These are phyloP conservation scores for Chelonoidis abingdonii DNA, from an alignment of 2,113 vertebrate species.

Conservation along the genomic window DNA sequence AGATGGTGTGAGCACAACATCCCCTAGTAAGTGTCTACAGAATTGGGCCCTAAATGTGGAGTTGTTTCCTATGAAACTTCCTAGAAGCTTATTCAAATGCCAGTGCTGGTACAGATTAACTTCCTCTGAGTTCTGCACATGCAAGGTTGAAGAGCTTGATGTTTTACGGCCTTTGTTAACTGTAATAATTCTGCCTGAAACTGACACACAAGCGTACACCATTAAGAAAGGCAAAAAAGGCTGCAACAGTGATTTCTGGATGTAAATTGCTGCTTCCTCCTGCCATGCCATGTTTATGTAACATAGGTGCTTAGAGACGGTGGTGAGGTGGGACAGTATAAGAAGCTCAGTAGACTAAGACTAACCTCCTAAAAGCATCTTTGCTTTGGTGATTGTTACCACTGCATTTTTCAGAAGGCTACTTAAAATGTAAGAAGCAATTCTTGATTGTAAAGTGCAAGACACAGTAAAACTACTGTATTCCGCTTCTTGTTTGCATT, in stretches of 20 bases:
- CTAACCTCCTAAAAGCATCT: not conserved
- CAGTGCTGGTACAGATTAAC: not conserved
- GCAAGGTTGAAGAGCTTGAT: not conserved
- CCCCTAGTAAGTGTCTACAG: not conserved
- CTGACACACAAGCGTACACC: not conserved
- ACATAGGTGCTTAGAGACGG: not conserved
- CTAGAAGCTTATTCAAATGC: not conserved
- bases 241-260: not conserved
- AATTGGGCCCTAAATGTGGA: not conserved
- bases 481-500: not conserved
- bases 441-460: constrained; percentile 30
- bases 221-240: not conserved
- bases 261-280: not conserved
- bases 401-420: constrained; percentile 17
- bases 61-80: not conserved
- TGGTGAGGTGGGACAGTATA: not conserved
- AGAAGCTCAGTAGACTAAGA: not conserved
- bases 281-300: not conserved
- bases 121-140: not conserved
- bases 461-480: constrained; percentile 62
- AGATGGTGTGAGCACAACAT: not conserved
- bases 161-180: not conserved
- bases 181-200: not conserved
- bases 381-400: not conserved
- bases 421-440: not conserved